Evolutionary conservation across 2,113 vertebrate species (phyloP), one percentile per base, ranked within the genome.

Genomic region (Alethe diademata): DNA sequence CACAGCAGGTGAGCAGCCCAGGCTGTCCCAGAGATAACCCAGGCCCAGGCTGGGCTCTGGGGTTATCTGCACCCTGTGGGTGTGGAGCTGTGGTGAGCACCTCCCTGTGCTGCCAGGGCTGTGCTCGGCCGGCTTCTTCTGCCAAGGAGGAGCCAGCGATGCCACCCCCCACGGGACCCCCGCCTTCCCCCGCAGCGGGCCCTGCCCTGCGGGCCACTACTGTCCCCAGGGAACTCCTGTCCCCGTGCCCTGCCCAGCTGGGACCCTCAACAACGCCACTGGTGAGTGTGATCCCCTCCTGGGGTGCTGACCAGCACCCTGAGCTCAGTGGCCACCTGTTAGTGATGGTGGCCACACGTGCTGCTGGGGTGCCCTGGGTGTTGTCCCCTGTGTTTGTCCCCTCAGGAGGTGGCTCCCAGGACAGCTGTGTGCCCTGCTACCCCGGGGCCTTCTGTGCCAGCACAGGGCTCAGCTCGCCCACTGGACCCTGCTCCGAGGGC

Each of bases 101-200:
- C 51, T 40, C 12, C 19, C 11, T 82, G 43, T 50, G 42, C 42
- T 29, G 4, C 75, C 75, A 99, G 99, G 99, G 45, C 95, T 69
- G 17, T 99, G 99, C 92, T 97, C 98, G 25, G 95, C 98, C 35
- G 99, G 99, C 19, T 98, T 98, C 97, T 99, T 98, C 95, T 99
- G 99, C 26, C 96, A 98, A n/a, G 98, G 98, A 75, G 99, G 98
- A 22, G 98, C 99, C 36, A 71, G 86, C 5, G 97, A 97, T 57
- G 97, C 98, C 28, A 93, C 97, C 36, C 99, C 99, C 0, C 92
- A 66, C 33, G 97, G 90, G 80, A 98, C 95, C 3, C 35, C 96
- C 2, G 28, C 6, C 1, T 98, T 97, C 60, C 97, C 97, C 0
- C 93, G 95, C 57, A 99, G 98, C 24, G 98, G 99, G 6, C 98